Base-by-base conservation (phyloP, 1,140 invertebrate genomes). In the Neodiprion lecontei region DNA sequence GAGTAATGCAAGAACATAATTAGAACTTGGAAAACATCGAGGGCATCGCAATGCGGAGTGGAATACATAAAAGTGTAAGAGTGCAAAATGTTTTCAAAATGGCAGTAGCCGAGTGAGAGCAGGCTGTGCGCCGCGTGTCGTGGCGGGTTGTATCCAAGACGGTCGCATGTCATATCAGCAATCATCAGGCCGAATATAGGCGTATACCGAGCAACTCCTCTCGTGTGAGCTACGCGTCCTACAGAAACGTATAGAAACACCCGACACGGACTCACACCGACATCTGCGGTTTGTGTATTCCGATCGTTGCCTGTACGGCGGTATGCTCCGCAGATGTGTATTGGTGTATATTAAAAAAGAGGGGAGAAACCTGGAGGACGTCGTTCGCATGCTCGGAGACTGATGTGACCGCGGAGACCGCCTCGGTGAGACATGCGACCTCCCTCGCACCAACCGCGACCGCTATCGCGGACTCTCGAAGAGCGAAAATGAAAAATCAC, bases 81-180 rank as follows among this genome's bases (percentile, higher is more conserved):
- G 28, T 40, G 28, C 28, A 40, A 40, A 40, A 40, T 40, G 28
- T 40, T 40, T 40, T 40, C 28, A 21, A 21, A 21, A 21, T 21
- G 17, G 17, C 17, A 21, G 17, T 21, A 21, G 53, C 9, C 53
- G n/a, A 61, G 53, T 61, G 53, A 40, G 28, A 61, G 53, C 53
- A 61, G 53, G 53, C n/a, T 61, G 53, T 0, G 53, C n/a, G 53
- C 53, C 53, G 53, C 53, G 82, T 87, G 81, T 85, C 85, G 86
- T 88, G 86, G 28, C 84, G 84, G 80, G 78, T 78, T 83, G 81
- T 82, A 85, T 83, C 80, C 82, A 85, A 86, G 85, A 86, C 84
- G 87, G 84, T 88, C 83, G 87, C 86, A 88, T 88, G 87, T 87
- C 87, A 87, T 88, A 88, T 88, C 87, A 87, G 86, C 86, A 87